phyloP scores from a whole-genome alignment of 2,797 vertebrate genomes.

The Rhynchotus rufescens region DNA sequence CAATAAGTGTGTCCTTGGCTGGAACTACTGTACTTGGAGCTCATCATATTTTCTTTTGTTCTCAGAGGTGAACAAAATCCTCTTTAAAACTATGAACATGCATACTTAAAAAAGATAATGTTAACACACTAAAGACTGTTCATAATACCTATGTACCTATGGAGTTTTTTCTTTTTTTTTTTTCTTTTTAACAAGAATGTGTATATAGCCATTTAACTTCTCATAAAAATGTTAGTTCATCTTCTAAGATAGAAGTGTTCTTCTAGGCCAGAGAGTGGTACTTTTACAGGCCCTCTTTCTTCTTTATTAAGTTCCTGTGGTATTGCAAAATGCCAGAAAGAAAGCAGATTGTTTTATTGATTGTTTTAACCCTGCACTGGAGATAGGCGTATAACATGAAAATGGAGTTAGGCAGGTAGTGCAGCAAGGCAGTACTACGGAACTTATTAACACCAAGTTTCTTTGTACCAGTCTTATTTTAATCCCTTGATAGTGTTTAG shows the following conservation, averaged over 20 bases:
- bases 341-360: background rate
- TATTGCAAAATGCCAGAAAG: background rate
- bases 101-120: background rate
- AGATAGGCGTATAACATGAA: background rate
- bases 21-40: background rate
- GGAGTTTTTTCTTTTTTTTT: background rate
- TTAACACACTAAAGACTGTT: background rate
- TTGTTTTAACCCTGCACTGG: background rate
- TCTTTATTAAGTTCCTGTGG: background rate
- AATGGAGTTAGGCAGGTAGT: background rate
- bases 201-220: background rate
- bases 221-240: background rate
- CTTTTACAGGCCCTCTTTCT: background rate
- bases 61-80: background rate
- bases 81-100: background rate
- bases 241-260: background rate
- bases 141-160: background rate
- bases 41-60: background rate
- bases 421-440: background rate
- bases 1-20: background rate
- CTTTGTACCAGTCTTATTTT: background rate
- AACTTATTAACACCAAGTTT: background rate
- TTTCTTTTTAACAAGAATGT: background rate
- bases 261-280: background rate
- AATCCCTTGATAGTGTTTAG: background rate